These are phyloP conservation scores for Thalassaphorura encarpata DNA, from an alignment of 1,140 invertebrate genomes.

Conservation along the genomic window DNA sequence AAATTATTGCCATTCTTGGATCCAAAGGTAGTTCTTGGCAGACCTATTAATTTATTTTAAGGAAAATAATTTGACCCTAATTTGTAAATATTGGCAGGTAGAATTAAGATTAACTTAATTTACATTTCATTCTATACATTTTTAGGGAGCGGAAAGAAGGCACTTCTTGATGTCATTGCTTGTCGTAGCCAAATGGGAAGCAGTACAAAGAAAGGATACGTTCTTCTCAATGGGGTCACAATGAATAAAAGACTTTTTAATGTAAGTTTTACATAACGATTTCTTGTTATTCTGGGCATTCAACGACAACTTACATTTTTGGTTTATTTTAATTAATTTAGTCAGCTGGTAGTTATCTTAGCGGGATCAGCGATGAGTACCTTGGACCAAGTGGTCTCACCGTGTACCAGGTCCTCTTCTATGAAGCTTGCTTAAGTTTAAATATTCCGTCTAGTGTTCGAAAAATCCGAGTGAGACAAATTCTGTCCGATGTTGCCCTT, in stretches of 20 bases:
- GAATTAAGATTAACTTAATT: background rate
- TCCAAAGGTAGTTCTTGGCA: conserved; percentile 59
- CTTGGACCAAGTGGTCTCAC: conserved; percentile 68
- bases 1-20: conserved; percentile 81
- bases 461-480: conserved; percentile 59
- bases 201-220: conserved; percentile 63
- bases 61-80: conserved; percentile 5
- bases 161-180: conserved; percentile 79
- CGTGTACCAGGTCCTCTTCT: conserved; percentile 70
- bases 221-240: conserved; percentile 70
- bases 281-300: background rate
- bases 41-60: background rate
- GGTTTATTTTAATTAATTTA: background rate
- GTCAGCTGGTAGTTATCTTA: conserved; percentile 20
- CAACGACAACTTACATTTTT: background rate
- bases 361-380: conserved; percentile 15
- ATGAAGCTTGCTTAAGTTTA: conserved; percentile 53
- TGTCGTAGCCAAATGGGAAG: conserved; percentile 48
- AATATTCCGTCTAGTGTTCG: conserved; percentile 41
- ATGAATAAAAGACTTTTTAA: conserved; percentile 70
- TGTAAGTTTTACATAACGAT: conserved; percentile 36
- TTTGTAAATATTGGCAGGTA: too few relatives aligned
- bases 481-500: conserved; percentile 76
- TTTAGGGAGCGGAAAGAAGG: conserved; percentile 80
- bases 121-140: too few relatives aligned